These are phyloP conservation scores for Corvus moneduloides DNA, from an alignment of 2,113 vertebrate species.

Conservation along the genomic window DNA sequence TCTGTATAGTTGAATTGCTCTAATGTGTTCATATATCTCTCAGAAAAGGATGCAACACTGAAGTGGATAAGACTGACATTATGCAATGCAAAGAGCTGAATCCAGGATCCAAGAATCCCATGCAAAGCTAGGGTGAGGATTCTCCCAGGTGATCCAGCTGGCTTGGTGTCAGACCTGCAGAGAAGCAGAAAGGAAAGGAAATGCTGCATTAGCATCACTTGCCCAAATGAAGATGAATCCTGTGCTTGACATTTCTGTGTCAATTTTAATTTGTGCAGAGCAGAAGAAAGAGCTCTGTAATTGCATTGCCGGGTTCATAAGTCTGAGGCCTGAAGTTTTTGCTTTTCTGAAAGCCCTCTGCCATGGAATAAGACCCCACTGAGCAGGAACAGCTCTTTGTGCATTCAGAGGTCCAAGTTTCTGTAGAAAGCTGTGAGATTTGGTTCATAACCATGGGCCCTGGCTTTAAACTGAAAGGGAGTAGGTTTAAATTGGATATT, in stretches of 20 bases:
- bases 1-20: neutral
- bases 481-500: neutral
- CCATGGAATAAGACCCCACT: neutral
- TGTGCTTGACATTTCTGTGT: neutral
- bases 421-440: neutral
- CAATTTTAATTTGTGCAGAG: neutral
- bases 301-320: neutral
- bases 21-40: neutral
- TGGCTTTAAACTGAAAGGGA: neutral
- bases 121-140: neutral
- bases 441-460: no score
- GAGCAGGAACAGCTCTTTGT: neutral
- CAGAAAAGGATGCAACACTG: neutral
- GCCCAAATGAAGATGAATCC: neutral
- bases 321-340: neutral
- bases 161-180: neutral
- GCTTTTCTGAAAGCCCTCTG: neutral
- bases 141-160: neutral
- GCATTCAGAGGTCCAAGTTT: neutral
- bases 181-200: neutral
- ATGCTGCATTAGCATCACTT: neutral
- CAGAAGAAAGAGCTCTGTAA: neutral
- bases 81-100: neutral
- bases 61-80: neutral
- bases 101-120: neutral